Evolutionary conservation across 1,140 invertebrate genomes (phyloP), one percentile per base, ranked within the genome.

Genomic region (Popillia japonica): DNA sequence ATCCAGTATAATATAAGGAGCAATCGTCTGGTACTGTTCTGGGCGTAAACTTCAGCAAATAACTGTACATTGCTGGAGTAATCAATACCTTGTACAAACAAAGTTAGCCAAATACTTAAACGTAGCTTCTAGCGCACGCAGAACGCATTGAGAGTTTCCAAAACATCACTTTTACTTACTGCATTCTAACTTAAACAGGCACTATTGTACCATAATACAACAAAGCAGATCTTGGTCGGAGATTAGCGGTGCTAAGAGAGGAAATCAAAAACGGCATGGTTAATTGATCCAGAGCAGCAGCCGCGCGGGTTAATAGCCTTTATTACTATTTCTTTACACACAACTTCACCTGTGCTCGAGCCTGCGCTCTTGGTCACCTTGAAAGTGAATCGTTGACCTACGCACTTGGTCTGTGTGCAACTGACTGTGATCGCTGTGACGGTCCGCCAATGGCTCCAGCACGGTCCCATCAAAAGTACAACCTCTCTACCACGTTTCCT

Each of bases 381-480:
- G 72, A 74, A 44, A 74, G 72, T 74, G 40, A 74, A 74, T 41
- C 72, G 72, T 74, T 74, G 72, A 74, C 72, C 72, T 74, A 74
- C 72, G 72, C 72, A 74, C 34, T 74, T 40, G 61, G 61, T 68
- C 61, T 68, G 61, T 22, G 61, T 68, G 61, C 61, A 68, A 68
- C 61, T 68, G 61, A 68, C 61, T 68, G 17, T 10, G 22, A 27
- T 8, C 59, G 59, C 22, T 68, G 61, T 22, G 61, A 2, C 61
- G 22, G 27, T 34, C 27, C 27, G 27, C 27, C 27, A 34, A 34
- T 34, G 27, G 27, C 27, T 34, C 27, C 27, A 34, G 4, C 27
- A 34, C 27, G 27, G 27, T 34, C 27, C 27, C 27, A 34, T 34
- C 27, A 34, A 34, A 34, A 34, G 27, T 34, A 34, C 27, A 34